Percentiles rank a stretch among this genome's conserved stretches.
These are phyloP conservation scores for Microplitis demolitor DNA, from an alignment of 1,140 invertebrate genomes.

Conservation along the genomic window DNA sequence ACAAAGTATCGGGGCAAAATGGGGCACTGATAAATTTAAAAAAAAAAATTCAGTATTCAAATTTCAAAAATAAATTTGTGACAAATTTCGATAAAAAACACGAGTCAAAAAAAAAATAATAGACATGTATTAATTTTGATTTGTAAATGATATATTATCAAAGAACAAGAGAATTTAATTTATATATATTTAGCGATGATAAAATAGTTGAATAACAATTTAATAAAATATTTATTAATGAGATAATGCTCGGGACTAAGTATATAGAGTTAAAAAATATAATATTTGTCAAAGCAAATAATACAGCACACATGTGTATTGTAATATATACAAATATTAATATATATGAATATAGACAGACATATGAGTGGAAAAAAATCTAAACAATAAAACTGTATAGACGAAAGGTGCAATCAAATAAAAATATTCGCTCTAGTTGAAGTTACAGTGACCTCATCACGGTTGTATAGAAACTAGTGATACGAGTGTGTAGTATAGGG, in stretches of 20 bases:
- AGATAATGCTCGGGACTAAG: too few species aligned
- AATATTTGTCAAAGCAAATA: too few species aligned
- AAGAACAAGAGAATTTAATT: too few species aligned
- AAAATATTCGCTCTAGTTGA: slow-evolving; percentile 9
- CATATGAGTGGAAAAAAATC: background rate
- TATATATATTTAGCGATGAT: too few species aligned
- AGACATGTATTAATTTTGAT: background rate
- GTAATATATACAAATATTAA: background rate
- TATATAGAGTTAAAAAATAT: too few species aligned
- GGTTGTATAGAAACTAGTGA: background rate
- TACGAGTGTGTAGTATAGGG: too few species aligned
- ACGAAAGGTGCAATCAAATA: slow-evolving; percentile 14
- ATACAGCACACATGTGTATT: too few species aligned
- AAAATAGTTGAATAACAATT: too few species aligned
- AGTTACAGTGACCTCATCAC: slow-evolving; percentile 10
- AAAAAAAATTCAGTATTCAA: background rate
- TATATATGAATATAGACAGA: background rate
- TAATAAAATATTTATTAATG: too few species aligned
- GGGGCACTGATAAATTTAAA: too few species aligned
- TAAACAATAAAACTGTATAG: background rate
- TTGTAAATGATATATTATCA: too few species aligned
- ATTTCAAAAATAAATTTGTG: background rate
- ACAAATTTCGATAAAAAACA: background rate
- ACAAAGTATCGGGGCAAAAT: too few species aligned
- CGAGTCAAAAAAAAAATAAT: background rate